Conservation (phyloP, 2,113 vertebrate species). For the Rutilus rutilus region DNA sequence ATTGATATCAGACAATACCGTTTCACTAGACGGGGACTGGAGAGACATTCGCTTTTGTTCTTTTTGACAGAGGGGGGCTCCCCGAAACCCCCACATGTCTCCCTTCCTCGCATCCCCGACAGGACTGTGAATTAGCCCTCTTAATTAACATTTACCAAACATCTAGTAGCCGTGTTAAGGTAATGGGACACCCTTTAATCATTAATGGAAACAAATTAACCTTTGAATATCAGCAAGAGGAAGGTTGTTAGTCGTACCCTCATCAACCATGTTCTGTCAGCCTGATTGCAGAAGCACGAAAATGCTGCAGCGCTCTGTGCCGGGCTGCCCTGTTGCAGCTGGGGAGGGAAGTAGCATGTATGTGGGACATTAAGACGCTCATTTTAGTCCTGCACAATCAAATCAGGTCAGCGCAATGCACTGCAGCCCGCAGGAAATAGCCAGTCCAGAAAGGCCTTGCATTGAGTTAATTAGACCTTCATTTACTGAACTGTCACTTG, state of each 20-base stretch:
- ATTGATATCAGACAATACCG: conserved; percentile 51
- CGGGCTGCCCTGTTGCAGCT: conserved; percentile 6
- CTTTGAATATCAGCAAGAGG: conserved; percentile 69
- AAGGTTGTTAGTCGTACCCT: conserved; percentile 56
- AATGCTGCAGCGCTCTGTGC: background rate
- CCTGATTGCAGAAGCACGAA: conserved; percentile 46
- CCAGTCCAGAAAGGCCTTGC: conserved; percentile 71
- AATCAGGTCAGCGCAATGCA: conserved; percentile 77
- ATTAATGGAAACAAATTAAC: conserved; percentile 74
- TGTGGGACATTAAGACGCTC: conserved; percentile 73
- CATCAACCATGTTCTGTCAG: conserved; percentile 45
- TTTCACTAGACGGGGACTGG: conserved; percentile 26
- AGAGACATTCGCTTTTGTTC: conserved; percentile 35
- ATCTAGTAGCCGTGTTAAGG: conserved; percentile 54
- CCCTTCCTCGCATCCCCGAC: conserved; percentile 24
- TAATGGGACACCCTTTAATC: conserved; percentile 67
- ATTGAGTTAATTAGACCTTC: conserved; percentile 77
- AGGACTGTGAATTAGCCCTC: conserved; percentile 54
- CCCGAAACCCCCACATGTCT: background rate
- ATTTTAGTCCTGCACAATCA: conserved; percentile 74
- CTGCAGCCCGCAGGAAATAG: conserved; percentile 69
- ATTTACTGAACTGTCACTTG: conserved; percentile 67
- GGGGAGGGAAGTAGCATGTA: conserved; percentile 63
- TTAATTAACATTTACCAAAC: conserved; percentile 65
- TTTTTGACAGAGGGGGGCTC: conserved; percentile 31